phyloP scores from a whole-genome alignment of 2,888 invertebrate genomes.

The Campoplex capitator region DNA sequence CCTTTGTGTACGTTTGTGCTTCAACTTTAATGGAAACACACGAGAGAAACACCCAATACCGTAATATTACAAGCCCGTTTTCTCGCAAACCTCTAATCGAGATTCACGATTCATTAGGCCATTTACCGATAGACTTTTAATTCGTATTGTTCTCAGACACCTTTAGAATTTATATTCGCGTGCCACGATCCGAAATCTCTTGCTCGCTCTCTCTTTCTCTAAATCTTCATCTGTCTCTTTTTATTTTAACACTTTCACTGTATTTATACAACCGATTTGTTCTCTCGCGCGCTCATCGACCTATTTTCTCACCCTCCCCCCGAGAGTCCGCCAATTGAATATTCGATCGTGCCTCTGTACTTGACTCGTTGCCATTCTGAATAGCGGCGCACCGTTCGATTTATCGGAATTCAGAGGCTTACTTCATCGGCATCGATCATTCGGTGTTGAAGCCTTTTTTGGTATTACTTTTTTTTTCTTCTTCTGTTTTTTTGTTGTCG shows the following conservation, averaged over 20 bases:
- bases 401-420: conserved; percentile 6
- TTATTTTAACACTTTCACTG: conserved; percentile 47
- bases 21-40: conserved; percentile 17
- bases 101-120: conserved; percentile 63
- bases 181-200: background rate
- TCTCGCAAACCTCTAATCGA: conserved; percentile 49
- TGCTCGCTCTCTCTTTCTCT: background rate
- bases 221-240: background rate
- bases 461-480: background rate
- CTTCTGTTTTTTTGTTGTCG: background rate
- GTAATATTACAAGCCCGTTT: conserved; percentile 37
- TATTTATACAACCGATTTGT: conserved; percentile 38
- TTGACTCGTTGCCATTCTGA: conserved; percentile 50
- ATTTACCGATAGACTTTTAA: conserved; percentile 50
- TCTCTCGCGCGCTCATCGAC: conserved; percentile 54
- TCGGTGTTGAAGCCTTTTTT: conserved; percentile 20
- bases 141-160: conserved; percentile 52
- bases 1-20: conserved; percentile 40
- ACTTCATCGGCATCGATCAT: background rate
- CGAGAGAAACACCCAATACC: conserved; percentile 24
- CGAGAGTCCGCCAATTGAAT: conserved; percentile 20
- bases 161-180: conserved; percentile 6
- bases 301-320: conserved; percentile 51
- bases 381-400: conserved; percentile 9
- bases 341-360: conserved; percentile 59